Conservation (phyloP, 2,797 vertebrate genomes). For the Rousettus madagascariensis region DNA sequence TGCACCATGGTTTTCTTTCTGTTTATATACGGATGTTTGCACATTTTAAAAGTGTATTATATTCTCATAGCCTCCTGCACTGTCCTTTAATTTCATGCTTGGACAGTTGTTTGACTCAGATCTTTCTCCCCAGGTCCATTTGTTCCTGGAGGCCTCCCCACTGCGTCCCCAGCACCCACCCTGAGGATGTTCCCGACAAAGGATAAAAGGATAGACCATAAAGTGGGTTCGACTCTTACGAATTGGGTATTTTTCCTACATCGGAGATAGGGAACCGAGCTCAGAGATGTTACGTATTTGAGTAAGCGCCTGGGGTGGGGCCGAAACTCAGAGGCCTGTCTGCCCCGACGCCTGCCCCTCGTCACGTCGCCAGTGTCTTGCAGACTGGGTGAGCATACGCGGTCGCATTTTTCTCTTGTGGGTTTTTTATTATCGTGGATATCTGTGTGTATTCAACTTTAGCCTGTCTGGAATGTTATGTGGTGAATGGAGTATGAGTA, state of each 20-base stretch:
- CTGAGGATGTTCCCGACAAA: background rate
- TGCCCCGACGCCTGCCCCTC: background rate
- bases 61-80: background rate
- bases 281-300: background rate
- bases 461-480: slow-evolving; percentile 53
- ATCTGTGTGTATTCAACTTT: background rate
- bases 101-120: background rate
- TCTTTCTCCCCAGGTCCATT: background rate
- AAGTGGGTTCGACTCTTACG: background rate
- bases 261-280: background rate
- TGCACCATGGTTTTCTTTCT: background rate
- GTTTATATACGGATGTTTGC: background rate
- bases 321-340: background rate
- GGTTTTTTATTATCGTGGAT: background rate
- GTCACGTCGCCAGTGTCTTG: background rate
- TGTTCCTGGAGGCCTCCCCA: background rate
- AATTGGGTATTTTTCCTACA: background rate
- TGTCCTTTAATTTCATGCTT: background rate
- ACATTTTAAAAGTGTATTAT: background rate
- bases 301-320: background rate
- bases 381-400: rapidly evolving
- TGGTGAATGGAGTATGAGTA: background rate
- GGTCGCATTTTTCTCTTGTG: background rate
- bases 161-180: background rate
- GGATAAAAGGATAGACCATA: background rate